Evolutionary conservation across 2,888 invertebrate species (phyloP).

Genomic region (Latrodectus elegans): DNA sequence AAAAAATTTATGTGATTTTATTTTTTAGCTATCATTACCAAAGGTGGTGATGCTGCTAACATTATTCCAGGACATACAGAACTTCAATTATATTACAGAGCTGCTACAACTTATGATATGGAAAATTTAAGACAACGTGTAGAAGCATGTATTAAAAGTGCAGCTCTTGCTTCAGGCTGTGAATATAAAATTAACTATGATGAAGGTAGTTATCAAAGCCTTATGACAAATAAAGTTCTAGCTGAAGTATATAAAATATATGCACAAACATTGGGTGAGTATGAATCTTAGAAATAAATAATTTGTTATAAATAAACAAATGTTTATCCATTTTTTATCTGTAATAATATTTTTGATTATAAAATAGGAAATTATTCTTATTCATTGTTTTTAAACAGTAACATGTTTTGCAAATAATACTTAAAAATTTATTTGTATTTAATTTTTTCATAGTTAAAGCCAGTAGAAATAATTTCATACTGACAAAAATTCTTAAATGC

Average conservation of each 20-base stretch:
- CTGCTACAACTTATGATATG: conserved; percentile 72
- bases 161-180: conserved; percentile 71
- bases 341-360: no score
- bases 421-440: no score
- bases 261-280: conserved; percentile 71
- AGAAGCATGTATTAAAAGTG: conserved; percentile 72
- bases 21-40: conserved; percentile 68
- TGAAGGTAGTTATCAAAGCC: conserved; percentile 71
- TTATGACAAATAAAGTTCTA: conserved; percentile 73
- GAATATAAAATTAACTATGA: conserved; percentile 52
- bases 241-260: conserved; percentile 72
- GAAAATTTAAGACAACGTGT: conserved; percentile 71
- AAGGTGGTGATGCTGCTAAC: conserved; percentile 71
- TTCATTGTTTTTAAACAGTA: no score
- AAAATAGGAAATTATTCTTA: no score
- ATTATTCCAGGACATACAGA: conserved; percentile 73
- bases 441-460: no score
- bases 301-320: no score
- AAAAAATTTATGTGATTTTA: background rate
- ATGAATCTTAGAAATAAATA: background rate
- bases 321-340: no score
- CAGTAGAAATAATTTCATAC: no score
- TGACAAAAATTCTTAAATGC: no score
- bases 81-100: conserved; percentile 72
- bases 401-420: no score